Conservation (phyloP, 1,140 invertebrate genomes). For the Papilio machaon region DNA sequence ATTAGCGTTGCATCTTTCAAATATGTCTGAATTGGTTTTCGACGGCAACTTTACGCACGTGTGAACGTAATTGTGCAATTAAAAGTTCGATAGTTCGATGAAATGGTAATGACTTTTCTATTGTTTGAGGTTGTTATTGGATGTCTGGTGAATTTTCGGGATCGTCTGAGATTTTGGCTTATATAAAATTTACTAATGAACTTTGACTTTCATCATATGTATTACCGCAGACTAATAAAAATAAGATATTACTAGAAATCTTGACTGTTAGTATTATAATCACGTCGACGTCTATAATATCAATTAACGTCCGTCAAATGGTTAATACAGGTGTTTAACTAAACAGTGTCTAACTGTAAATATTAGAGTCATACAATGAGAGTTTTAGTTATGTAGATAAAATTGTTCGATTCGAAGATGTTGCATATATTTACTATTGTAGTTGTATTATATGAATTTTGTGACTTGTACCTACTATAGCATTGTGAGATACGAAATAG, state of each 20-base stretch:
- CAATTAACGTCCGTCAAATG: no score
- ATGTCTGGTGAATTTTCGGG: not conserved
- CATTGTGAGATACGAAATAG: constrained; percentile 36
- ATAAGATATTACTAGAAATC: no score
- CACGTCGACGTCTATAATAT: no score
- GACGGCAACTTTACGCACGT: constrained; percentile 30
- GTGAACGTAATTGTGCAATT: constrained; percentile 34
- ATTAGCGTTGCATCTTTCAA: constrained; percentile 57
- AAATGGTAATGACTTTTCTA: constrained; percentile 31
- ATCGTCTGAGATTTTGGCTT: not conserved
- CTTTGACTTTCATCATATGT: not conserved
- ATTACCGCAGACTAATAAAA: no score
- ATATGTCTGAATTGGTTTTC: constrained; percentile 32
- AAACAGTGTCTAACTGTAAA: no score
- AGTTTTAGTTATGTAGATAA: no score
- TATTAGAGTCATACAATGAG: no score
- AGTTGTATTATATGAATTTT: not conserved
- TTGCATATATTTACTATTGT: not conserved
- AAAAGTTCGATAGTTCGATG: constrained; percentile 35
- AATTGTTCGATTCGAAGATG: not conserved
- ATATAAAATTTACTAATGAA: not conserved
- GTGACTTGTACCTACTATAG: not conserved
- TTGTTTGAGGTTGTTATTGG: constrained; percentile 26
- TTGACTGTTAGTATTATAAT: no score
- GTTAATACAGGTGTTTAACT: no score